Percentiles rank a stretch among this genome's conserved stretches.
These are phyloP conservation scores for Leptobrachium leishanense DNA, from an alignment of 2,113 vertebrate genomes.

Conservation along the genomic window DNA sequence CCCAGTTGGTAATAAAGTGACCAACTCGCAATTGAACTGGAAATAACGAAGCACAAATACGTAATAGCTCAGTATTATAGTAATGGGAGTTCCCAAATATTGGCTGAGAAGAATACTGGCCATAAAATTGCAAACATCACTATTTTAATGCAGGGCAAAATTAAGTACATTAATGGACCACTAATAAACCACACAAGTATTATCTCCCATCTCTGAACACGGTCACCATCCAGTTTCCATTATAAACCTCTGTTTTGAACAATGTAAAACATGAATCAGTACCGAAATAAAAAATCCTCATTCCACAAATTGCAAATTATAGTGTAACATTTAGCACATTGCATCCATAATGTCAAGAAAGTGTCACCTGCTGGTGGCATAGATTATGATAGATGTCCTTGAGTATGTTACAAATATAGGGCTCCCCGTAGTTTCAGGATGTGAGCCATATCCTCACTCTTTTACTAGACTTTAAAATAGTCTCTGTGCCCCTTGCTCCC, in stretches of 20 bases:
- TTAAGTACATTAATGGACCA: too few relatives aligned
- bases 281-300: not conserved
- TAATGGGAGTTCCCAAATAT: too few relatives aligned
- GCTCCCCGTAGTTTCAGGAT: not conserved
- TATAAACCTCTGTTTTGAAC: not conserved
- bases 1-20: too few relatives aligned
- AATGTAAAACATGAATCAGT: not conserved
- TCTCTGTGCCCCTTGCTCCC: slow-evolving; percentile 15
- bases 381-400: not conserved
- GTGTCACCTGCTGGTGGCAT: not conserved
- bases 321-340: not conserved
- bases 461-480: slow-evolving; percentile 21
- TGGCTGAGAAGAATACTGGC: too few relatives aligned
- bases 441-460: slow-evolving; percentile 9
- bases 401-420: not conserved
- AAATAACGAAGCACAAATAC: too few relatives aligned
- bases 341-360: not conserved
- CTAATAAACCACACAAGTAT: too few relatives aligned
- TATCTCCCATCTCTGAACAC: too few relatives aligned
- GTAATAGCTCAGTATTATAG: too few relatives aligned
- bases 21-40: too few relatives aligned
- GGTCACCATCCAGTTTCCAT: too few relatives aligned
- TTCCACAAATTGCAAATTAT: not conserved
- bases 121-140: too few relatives aligned
- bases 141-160: too few relatives aligned